Conservation (phyloP, 1,140 invertebrate species). For the Bombus balteatus region DNA sequence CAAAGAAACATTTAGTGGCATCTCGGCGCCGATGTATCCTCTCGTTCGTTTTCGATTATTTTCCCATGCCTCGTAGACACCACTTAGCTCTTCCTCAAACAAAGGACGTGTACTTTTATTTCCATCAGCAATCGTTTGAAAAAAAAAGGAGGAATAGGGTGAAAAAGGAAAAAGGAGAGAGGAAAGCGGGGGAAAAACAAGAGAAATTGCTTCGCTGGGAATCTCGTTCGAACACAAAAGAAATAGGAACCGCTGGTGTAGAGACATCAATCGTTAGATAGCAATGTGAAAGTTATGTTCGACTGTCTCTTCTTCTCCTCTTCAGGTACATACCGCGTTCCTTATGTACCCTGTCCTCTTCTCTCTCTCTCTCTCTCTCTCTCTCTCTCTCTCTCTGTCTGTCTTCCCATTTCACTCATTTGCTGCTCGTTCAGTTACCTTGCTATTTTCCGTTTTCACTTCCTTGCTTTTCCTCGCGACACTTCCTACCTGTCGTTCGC, state of each 20-base stretch:
- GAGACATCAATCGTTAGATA: constrained; percentile 43
- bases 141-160: too few relatives aligned
- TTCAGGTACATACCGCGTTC: not conserved
- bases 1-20: not conserved
- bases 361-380: not conserved
- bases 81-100: not conserved
- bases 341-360: not conserved
- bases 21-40: not conserved
- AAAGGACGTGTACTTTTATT: constrained; percentile 24
- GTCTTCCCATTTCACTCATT: not conserved
- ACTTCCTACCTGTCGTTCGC: constrained; percentile 29
- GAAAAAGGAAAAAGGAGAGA: too few relatives aligned
- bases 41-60: constrained; percentile 12
- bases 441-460: constrained; percentile 34
- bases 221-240: constrained; percentile 34
- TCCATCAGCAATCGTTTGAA: not conserved
- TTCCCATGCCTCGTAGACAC: not conserved
- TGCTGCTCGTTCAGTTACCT: constrained; percentile 27
- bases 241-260: constrained; percentile 21
- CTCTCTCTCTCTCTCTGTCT: not conserved
- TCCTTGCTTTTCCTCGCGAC: not conserved
- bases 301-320: not conserved
- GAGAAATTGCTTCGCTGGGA: constrained; percentile 22
- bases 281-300: constrained; percentile 27
- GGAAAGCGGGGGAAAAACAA: not conserved